phyloP scores from a whole-genome alignment of 2,888 invertebrate genomes.

The Agrotis ipsilon region DNA sequence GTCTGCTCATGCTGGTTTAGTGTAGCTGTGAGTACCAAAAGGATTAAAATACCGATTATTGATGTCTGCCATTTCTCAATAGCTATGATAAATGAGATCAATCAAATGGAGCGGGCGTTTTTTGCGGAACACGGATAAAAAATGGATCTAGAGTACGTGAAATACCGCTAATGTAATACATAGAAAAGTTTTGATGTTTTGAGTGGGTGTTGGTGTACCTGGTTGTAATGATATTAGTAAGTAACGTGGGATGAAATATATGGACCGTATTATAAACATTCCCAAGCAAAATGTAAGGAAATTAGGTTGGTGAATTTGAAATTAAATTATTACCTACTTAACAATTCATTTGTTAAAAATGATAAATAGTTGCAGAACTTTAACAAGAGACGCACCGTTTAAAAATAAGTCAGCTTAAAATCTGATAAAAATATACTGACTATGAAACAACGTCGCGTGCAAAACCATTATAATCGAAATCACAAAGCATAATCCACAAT shows the following conservation, averaged over 20 bases:
- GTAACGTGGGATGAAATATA: no score
- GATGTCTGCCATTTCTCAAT: slow-evolving; percentile 55
- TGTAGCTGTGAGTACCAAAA: slow-evolving; percentile 12
- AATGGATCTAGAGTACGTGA: slow-evolving; percentile 26
- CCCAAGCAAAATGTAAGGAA: no score
- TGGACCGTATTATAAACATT: no score
- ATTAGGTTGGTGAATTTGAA: no score
- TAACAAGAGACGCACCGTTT: no score
- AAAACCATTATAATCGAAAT: no score
- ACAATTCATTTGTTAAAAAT: no score
- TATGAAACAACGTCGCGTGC: neutral
- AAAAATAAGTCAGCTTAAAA: no score
- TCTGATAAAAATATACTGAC: neutral
- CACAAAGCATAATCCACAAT: slow-evolving; percentile 4
- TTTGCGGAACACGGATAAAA: slow-evolving; percentile 39
- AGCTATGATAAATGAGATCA: slow-evolving; percentile 48
- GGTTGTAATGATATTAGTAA: neutral
- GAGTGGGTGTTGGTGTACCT: neutral
- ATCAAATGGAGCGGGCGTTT: slow-evolving; percentile 38
- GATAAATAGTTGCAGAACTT: no score
- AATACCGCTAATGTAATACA: slow-evolving; percentile 19
- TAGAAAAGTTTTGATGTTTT: neutral
- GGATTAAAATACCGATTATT: slow-evolving; percentile 55
- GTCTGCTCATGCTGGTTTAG: no score
- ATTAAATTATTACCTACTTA: no score